Evolutionary conservation across 2,797 vertebrate species (phyloP), one percentile per base, ranked within the genome.

Genomic region (Clarias pachynema): DNA sequence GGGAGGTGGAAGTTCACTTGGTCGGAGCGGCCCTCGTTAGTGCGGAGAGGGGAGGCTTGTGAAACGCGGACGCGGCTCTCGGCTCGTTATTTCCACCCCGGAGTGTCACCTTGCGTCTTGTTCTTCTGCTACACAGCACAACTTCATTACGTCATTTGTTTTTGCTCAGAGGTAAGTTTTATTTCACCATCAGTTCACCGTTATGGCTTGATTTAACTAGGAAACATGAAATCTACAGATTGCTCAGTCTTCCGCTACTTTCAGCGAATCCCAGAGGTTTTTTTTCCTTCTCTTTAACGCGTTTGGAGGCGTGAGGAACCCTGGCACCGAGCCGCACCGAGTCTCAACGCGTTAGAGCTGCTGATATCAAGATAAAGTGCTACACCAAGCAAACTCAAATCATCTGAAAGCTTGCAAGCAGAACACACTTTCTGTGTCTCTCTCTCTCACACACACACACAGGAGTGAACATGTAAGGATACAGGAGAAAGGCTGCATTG

Each of bases 71-170:
- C 86, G 81, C 86, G 63, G 80, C 65, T 81, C 73, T 84, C 85
- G 65, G 66, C 84, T 87, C 73, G 82, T 81, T 83, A 86, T 84
- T 85, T 84, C 83, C 57, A 79, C 44, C 57, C 49, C 69, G 69
- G 86, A 88, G 89, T 89, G 89, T 90, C 89, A 90, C 89, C 89
- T 90, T 90, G 87, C 89, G 85, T 75, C 70, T 83, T 60, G 85
- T 80, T 86, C 68, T 81, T 62, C 80, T 81, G 37, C 85, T 81
- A 34, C 83, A 74, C 85, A 86, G 85, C 87, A 74, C 85, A 86
- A 87, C 85, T 89, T 89, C 86, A 87, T 87, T 87, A 90, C 89
- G 87, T 90, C 87, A 89, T 90, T 85, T 63, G 18, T 65, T 84
- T 59, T 31, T 24, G n/a, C 14, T 66, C 15, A 53, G 68, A 89